These are phyloP conservation scores for Plagiodera versicolora DNA, from an alignment of 2,888 invertebrate genomes.

Conservation along the genomic window DNA sequence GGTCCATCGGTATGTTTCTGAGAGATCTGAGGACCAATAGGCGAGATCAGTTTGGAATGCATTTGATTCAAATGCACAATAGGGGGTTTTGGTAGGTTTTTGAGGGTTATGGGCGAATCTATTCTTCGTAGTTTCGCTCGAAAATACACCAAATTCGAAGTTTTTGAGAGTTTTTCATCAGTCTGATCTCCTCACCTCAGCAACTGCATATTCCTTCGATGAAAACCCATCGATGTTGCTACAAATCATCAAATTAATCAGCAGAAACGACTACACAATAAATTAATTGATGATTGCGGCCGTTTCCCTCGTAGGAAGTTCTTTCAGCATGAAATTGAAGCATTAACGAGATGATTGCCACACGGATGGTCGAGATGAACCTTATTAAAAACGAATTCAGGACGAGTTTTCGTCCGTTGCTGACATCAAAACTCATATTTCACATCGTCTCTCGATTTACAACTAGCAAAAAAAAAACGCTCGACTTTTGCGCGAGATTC, in stretches of 20 bases:
- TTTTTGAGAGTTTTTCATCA: background rate
- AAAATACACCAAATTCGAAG: no score
- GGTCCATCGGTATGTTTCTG: no score
- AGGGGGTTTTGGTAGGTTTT: no score
- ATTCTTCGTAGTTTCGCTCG: no score
- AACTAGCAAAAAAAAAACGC: conserved; percentile 3
- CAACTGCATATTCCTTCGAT: background rate
- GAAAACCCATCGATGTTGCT: background rate
- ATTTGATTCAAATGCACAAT: no score
- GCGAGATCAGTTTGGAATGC: no score
- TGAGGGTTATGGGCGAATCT: no score
- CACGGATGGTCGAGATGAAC: background rate
- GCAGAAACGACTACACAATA: background rate
- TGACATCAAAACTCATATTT: conserved; percentile 20
- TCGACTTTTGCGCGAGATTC: background rate
- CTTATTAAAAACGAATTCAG: conserved; percentile 23
- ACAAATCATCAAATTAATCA: background rate
- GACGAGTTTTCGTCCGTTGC: conserved; percentile 12
- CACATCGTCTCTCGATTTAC: conserved; percentile 14
- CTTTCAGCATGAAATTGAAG: background rate
- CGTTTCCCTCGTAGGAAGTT: background rate
- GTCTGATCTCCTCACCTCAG: background rate
- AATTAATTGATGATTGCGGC: background rate
- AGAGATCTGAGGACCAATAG: background rate
- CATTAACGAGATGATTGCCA: background rate